Percentiles rank a stretch among this genome's conserved stretches.
These are phyloP conservation scores for Polypedilum pembai DNA, from an alignment of 1,140 invertebrate genomes.

Conservation along the genomic window DNA sequence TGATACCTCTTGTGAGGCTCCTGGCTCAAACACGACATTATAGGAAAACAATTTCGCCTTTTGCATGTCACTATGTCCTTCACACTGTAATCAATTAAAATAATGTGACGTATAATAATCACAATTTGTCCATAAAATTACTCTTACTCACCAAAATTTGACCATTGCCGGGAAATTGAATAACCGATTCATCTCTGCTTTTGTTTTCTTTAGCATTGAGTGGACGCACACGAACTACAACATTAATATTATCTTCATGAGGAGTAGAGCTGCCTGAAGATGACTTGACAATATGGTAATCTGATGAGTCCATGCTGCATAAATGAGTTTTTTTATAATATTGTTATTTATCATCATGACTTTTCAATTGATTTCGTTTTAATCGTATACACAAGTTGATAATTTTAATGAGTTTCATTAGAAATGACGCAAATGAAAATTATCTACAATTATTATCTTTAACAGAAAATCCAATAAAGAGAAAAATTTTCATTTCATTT, in stretches of 20 bases:
- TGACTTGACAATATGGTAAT: constrained; percentile 37
- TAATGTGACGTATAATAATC: too few relatives aligned
- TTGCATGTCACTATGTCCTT: constrained; percentile 48
- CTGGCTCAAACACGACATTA: constrained; percentile 82
- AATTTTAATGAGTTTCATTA: too few relatives aligned
- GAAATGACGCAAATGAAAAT: too few relatives aligned
- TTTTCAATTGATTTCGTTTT: too few relatives aligned
- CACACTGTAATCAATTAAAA: constrained; percentile 39
- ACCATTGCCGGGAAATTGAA: constrained; percentile 70
- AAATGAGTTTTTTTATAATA: too few relatives aligned
- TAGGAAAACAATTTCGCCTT: constrained; percentile 75
- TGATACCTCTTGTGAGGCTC: constrained; percentile 60
- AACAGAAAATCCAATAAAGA: too few relatives aligned
- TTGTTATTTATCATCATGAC: too few relatives aligned
- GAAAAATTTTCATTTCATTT: too few relatives aligned
- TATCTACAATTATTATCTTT: too few relatives aligned
- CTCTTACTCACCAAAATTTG: constrained; percentile 58
- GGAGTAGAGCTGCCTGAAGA: constrained; percentile 35
- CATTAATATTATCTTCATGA: constrained; percentile 71
- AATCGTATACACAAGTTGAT: too few relatives aligned
- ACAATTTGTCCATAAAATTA: background rate
- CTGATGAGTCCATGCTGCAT: constrained; percentile 33
- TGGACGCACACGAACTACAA: constrained; percentile 67
- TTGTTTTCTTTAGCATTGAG: constrained; percentile 60
- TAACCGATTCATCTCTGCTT: constrained; percentile 50